Evolutionary conservation across 2,888 invertebrate genomes (phyloP).

Genomic region (Herminia tarsipennalis): DNA sequence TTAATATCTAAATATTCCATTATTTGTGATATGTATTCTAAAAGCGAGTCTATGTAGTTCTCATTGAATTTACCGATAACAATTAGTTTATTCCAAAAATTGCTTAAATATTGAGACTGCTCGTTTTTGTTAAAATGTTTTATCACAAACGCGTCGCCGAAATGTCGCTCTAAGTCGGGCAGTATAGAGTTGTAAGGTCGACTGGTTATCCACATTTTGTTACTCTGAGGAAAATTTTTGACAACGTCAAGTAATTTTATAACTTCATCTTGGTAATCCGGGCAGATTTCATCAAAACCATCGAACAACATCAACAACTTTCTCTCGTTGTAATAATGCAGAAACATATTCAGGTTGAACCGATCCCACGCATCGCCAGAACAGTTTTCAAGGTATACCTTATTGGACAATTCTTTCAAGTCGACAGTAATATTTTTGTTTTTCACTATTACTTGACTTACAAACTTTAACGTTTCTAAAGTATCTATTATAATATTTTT

Average conservation of each 20-base stretch:
- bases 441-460: not conserved
- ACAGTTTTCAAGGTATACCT: not conserved
- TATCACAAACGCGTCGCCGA: slow-evolving; percentile 1
- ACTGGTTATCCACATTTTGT: slow-evolving; percentile 28
- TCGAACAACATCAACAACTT: slow-evolving; percentile 31
- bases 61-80: slow-evolving; percentile 5
- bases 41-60: slow-evolving; percentile 6
- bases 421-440: not conserved
- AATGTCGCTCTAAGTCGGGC: slow-evolving; percentile 2
- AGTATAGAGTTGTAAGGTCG: slow-evolving; percentile 22
- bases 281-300: slow-evolving; percentile 39
- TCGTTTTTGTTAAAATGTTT: slow-evolving; percentile 5
- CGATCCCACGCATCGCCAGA: not conserved
- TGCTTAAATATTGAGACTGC: slow-evolving; percentile 7
- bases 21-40: not conserved
- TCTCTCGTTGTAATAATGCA: slow-evolving; percentile 9
- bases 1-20: too few relatives aligned
- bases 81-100: slow-evolving; percentile 16
- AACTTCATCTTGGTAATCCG: slow-evolving; percentile 20
- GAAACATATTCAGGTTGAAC: not conserved
- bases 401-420: not conserved
- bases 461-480: not conserved
- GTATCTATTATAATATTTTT: not conserved
- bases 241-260: slow-evolving; percentile 7
- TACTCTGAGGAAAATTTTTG: not conserved